phyloP scores from a whole-genome alignment of 2,113 vertebrate species.

The Polyodon spathula region DNA sequence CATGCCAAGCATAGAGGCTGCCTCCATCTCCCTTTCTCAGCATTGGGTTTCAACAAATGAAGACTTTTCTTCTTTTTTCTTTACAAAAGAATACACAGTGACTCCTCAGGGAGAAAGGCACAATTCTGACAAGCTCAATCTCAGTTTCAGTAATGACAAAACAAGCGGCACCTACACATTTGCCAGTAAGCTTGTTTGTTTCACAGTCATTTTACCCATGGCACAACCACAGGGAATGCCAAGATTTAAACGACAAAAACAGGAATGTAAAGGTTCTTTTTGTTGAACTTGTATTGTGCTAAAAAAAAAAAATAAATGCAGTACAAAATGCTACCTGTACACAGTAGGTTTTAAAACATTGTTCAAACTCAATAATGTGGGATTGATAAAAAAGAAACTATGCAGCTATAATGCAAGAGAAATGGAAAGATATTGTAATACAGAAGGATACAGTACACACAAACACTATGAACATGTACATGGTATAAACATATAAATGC shows the following conservation, averaged over 20 bases:
- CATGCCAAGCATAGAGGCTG: conserved; percentile 5
- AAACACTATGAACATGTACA: too few species aligned
- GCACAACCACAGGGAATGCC: background rate
- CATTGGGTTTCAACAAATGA: conserved; percentile 15
- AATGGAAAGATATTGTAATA: too few species aligned
- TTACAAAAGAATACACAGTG: conserved; percentile 1
- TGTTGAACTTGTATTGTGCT: background rate
- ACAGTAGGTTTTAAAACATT: too few species aligned
- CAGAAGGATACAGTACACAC: too few species aligned
- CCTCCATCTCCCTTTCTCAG: conserved; percentile 9
- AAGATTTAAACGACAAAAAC: too few species aligned
- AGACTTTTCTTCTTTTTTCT: background rate
- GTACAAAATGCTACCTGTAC: too few species aligned
- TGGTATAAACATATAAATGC: too few species aligned
- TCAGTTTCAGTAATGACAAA: conserved; percentile 6
- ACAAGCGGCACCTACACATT: background rate
- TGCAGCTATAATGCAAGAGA: too few species aligned
- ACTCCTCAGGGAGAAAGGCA: background rate
- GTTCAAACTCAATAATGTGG: too few species aligned
- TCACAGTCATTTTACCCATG: conserved; percentile 4
- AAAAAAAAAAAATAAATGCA: background rate
- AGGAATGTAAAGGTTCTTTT: too few species aligned
- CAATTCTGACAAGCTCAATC: conserved; percentile 12
- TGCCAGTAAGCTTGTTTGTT: background rate
- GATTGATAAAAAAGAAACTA: too few species aligned